These are phyloP conservation scores for Escarpia spicata DNA, from an alignment of 2,888 invertebrate species.

Conservation along the genomic window DNA sequence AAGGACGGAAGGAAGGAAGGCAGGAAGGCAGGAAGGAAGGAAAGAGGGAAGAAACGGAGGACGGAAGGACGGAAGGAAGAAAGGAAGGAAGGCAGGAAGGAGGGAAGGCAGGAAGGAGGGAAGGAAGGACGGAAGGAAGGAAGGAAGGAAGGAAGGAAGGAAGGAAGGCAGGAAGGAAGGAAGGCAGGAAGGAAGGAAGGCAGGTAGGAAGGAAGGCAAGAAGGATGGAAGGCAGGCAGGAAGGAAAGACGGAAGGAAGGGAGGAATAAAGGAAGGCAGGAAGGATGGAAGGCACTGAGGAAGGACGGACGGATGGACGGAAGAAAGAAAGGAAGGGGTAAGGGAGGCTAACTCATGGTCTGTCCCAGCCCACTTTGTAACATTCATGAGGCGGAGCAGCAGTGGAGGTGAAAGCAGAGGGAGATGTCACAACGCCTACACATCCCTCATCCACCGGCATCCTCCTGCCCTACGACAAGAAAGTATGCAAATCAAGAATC, in stretches of 20 bases:
- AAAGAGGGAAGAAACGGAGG: constrained; percentile 14
- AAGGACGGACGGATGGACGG: background rate
- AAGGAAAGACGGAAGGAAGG: background rate
- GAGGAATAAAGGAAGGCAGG: background rate
- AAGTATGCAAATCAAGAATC: too few relatives aligned
- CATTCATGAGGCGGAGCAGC: background rate
- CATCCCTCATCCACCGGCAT: too few relatives aligned
- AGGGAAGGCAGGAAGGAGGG: background rate
- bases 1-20: background rate
- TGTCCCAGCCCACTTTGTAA: too few relatives aligned
- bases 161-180: constrained; percentile 14
- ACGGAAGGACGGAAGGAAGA: background rate
- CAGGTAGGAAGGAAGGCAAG: background rate
- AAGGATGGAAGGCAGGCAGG: background rate
- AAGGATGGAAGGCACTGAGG: background rate
- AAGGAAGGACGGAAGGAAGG: background rate
- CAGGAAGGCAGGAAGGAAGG: background rate
- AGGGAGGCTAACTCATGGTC: background rate
- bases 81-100: background rate
- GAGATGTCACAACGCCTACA: too few relatives aligned
- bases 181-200: background rate
- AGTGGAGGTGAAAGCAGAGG: background rate
- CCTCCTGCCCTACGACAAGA: too few relatives aligned
- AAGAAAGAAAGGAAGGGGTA: background rate
- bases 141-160: background rate